Evolutionary conservation across 2,113 vertebrate genomes (phyloP).

Genomic region (Ovis aries): DNA sequence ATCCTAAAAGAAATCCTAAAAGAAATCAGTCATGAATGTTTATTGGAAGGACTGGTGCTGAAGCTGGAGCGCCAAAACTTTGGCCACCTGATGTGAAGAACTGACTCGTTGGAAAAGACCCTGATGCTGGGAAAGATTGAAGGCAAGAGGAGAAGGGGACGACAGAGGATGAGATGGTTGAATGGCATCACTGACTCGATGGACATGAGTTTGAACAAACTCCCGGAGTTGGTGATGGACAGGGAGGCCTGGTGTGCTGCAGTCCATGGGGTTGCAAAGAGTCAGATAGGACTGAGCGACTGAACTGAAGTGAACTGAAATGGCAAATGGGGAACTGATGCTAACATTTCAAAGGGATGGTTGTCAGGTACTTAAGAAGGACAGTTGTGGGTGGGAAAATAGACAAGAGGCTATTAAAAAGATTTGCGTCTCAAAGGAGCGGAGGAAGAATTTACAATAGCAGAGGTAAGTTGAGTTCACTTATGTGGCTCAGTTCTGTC

Average conservation of each 20-base stretch:
- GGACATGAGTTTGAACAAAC: not conserved
- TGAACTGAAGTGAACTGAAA: not conserved
- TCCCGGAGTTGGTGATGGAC: not conserved
- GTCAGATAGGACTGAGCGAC: fast-evolving
- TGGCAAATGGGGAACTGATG: not conserved
- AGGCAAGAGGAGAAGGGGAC: not conserved
- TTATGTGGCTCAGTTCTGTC: not conserved
- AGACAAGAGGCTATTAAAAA: not conserved
- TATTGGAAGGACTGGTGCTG: not conserved
- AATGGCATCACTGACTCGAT: not conserved
- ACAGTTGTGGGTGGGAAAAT: not conserved
- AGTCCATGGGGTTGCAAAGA: not conserved
- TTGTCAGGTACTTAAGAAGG: not conserved
- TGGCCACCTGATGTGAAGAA: not conserved
- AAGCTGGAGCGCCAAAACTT: not conserved
- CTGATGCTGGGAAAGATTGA: not conserved
- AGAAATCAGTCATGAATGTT: not conserved
- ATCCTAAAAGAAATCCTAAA: too few relatives aligned
- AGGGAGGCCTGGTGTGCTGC: not conserved
- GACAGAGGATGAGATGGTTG: not conserved
- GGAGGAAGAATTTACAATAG: not conserved
- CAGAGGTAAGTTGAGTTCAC: not conserved
- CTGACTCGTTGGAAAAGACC: not conserved
- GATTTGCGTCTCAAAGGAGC: not conserved
- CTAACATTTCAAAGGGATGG: not conserved